Percentiles rank a stretch among this genome's conserved stretches.
Evolutionary conservation across 1,140 invertebrate genomes (phyloP).

Genomic region (Drosophila burlai): DNA sequence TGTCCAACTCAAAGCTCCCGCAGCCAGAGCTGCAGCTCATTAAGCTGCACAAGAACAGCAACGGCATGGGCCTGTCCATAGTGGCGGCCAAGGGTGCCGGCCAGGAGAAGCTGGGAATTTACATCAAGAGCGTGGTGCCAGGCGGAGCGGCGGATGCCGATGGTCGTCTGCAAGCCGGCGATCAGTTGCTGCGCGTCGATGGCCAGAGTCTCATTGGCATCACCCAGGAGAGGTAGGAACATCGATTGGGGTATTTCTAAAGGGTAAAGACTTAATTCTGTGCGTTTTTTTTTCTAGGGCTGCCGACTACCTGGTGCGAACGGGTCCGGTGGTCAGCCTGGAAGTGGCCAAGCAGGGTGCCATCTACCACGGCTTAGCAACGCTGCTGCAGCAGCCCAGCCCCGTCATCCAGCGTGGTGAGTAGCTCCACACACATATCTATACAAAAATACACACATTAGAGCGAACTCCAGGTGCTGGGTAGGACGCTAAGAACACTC

Average conservation of each 20-base stretch:
- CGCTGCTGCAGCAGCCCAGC: conserved; percentile 95
- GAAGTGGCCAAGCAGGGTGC: conserved; percentile 99
- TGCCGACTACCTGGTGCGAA: conserved; percentile 97
- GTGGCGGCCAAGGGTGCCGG: conserved; percentile 93
- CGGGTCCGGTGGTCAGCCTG: conserved; percentile 96
- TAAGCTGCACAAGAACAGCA: conserved; percentile 95
- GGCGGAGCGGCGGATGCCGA: conserved; percentile 98
- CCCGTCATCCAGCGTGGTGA: conserved; percentile 93
- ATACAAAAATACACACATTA: conserved; percentile 48
- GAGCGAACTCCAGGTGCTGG: conserved; percentile 57
- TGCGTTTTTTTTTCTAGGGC: conserved; percentile 87
- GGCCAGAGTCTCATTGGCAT: conserved; percentile 98
- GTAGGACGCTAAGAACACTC: conserved; percentile 64
- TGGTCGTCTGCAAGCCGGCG: conserved; percentile 96
- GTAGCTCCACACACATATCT: conserved; percentile 58
- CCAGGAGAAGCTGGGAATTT: conserved; percentile 95
- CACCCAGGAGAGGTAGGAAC: conserved; percentile 94
- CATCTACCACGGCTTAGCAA: conserved; percentile 97
- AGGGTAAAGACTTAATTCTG: not conserved
- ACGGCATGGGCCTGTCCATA: conserved; percentile 97
- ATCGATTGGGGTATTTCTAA: not conserved
- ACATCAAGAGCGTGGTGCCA: conserved; percentile 98
- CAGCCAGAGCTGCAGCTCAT: conserved; percentile 92
- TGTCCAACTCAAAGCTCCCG: conserved; percentile 83
- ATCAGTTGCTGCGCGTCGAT: conserved; percentile 98